These are phyloP conservation scores for Endotricha flammealis DNA, from an alignment of 2,888 invertebrate species.

Conservation along the genomic window DNA sequence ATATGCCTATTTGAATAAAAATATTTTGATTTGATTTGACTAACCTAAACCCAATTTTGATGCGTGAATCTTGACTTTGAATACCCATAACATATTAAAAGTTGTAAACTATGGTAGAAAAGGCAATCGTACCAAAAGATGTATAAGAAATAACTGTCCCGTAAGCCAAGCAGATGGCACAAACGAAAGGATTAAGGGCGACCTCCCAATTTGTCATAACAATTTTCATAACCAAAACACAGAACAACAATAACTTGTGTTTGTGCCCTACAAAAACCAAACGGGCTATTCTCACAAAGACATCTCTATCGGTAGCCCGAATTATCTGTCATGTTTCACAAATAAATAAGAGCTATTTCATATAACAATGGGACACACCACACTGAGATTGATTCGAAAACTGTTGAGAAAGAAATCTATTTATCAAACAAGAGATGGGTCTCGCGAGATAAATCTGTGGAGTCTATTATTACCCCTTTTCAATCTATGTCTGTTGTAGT, in stretches of 20 bases:
- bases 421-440: conserved; percentile 69
- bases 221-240: conserved; percentile 72
- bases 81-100: not conserved
- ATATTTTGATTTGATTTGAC: no score
- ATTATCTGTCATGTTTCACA: conserved; percentile 72
- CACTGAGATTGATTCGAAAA: conserved; percentile 49
- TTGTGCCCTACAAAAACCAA: conserved; percentile 60
- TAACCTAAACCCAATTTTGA: no score
- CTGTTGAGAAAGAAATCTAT: conserved; percentile 63
- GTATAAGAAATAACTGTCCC: no score
- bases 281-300: conserved; percentile 66
- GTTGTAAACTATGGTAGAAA: no score
- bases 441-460: conserved; percentile 55
- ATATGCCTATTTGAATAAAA: no score
- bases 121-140: no score
- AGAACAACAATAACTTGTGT: conserved; percentile 50
- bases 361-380: conserved; percentile 59
- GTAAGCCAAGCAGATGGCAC: conserved; percentile 45
- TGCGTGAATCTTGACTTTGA: no score
- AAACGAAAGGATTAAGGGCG: conserved; percentile 60
- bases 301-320: conserved; percentile 70
- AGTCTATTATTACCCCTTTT: conserved; percentile 70
- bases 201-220: conserved; percentile 72
- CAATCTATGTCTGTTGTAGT: conserved; percentile 30
- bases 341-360: conserved; percentile 70